These are phyloP conservation scores for Aethina tumida DNA, from an alignment of 1,140 invertebrate genomes.

Conservation along the genomic window DNA sequence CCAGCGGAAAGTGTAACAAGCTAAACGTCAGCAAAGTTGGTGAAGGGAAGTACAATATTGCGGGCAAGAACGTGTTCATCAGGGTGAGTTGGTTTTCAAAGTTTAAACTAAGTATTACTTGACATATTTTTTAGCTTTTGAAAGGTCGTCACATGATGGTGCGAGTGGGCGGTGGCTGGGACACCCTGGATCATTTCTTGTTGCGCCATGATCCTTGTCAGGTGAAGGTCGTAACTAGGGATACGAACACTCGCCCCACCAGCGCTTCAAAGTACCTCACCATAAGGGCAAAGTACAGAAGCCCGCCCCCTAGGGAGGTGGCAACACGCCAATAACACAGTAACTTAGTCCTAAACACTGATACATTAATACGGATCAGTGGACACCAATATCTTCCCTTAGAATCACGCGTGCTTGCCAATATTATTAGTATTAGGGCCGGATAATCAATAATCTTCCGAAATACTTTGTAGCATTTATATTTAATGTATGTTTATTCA, in stretches of 20 bases:
- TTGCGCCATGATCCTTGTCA: conserved; percentile 82
- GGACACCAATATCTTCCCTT: too few species aligned
- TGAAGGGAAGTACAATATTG: conserved; percentile 71
- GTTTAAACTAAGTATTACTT: conserved; percentile 2
- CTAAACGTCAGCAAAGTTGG: conserved; percentile 68
- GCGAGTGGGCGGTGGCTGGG: conserved; percentile 85
- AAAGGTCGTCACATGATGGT: conserved; percentile 89
- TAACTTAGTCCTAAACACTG: conserved; percentile 20
- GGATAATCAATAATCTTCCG: too few species aligned
- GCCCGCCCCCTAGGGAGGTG: conserved; percentile 43
- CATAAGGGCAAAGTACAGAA: conserved; percentile 63
- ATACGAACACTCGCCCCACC: conserved; percentile 38
- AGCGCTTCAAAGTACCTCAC: conserved; percentile 49
- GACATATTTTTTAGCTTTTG: conserved; percentile 51
- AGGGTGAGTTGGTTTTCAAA: conserved; percentile 40
- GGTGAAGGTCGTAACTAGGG: conserved; percentile 54
- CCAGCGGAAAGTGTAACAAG: conserved; percentile 58
- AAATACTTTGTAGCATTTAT: too few species aligned
- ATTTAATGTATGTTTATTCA: too few species aligned
- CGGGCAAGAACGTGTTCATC: conserved; percentile 70
- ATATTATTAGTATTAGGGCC: too few species aligned
- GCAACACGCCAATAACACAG: conserved; percentile 20
- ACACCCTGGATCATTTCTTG: conserved; percentile 86
- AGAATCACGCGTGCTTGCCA: too few species aligned
- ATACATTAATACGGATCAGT: conserved; percentile 3